Evolutionary conservation across 2,113 vertebrate species (phyloP), one percentile per base, ranked within the genome.

Genomic region (Marmota flaviventris): DNA sequence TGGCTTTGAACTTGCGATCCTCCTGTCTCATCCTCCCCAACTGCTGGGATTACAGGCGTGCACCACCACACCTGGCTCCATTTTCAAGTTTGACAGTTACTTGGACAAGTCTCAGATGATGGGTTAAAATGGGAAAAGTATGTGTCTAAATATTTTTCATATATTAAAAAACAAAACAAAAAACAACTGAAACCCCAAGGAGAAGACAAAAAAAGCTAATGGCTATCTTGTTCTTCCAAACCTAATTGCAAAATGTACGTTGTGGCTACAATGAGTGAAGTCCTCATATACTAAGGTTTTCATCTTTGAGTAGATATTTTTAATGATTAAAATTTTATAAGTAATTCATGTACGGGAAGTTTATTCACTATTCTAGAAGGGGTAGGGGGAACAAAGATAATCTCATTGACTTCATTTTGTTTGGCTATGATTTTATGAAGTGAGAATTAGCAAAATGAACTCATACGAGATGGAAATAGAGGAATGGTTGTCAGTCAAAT

Each of bases 31-130:
- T 11, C 48, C 12, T 51, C 12, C 48, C 48, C 48, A 51, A 2
- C 48, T 51, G 48, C 48, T 51, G 48, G 48, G 48, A 51, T 51
- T 51, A 51, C 48, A 51, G 48, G 48, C 48, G 12, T 51, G 48
- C 12, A 13, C 48, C 48, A 51, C 48, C 48, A 51, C 45, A 48
- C 48, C 48, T 51, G 48, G 48, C 48, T 51, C 70, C 34, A 83
- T 18, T 58, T 88, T 85, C 87, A 25, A 34, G 3, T 51, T 93
- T 90, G 77, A 95, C 91, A 96, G 27, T 89, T 93, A 65, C 27
- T 79, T 78, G 67, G 18, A 58, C 69, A 83, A 92, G 83, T 16
- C 61, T 88, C 48, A 96, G 95, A 42, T 87, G 90, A 84, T 81
- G 32, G 58, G 42, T 87, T 37, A 85, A 84, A 67, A 92, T 87